Base-by-base conservation (phyloP, 2,797 vertebrate genomes). In the Thalassophryne amazonica region DNA sequence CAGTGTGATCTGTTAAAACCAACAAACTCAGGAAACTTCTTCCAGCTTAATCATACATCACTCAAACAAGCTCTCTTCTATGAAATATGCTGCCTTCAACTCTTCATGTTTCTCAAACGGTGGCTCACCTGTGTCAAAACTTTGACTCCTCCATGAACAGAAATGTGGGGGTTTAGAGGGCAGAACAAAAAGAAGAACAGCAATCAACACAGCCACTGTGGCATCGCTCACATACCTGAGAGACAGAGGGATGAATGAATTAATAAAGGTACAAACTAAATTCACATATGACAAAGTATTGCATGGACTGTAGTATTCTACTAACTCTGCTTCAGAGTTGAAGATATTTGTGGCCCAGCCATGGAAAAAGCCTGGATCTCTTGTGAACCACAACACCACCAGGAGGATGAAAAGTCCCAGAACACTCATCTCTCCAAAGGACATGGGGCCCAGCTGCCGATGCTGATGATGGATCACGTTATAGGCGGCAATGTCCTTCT, bases 321-420 rank as follows among this genome's bases (percentile, higher is more conserved):
- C 91, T 60, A 77, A 96, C 94, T 94, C 93, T 75, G 82, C 73
- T 60, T 91, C 69, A 48, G 86, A 81, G 54, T 93, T 91, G 84
- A 96, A 95, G 55, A 93, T 60, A 1, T 80, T 1, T 1, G 86
- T 81, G 6, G 93, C 88, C 97, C 97, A 99, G 73, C 97, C 97
- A 0, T 78, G 67, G 35, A 94, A 57, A 72, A 98, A 99, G 46
- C 97, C 95, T 0, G 97, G 97, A 39, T 97, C 93, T 38, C 95
- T 88, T 34, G 92, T 86, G 84, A 99, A 98, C 97, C 96, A 99
- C 69, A 98, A 66, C 17, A 92, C 6, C 28, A 98, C 85, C 52
- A 99, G 86, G 59, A 95, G 71, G 43, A 61, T 2, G 74, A 99
- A 99, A 66, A 93, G 90, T 22, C 89, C 14, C 45, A 98, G 70